Percentiles rank a stretch among this genome's conserved stretches.
phyloP scores from a whole-genome alignment of 2,797 vertebrate species.

The Typhlichthys eigenmanni region DNA sequence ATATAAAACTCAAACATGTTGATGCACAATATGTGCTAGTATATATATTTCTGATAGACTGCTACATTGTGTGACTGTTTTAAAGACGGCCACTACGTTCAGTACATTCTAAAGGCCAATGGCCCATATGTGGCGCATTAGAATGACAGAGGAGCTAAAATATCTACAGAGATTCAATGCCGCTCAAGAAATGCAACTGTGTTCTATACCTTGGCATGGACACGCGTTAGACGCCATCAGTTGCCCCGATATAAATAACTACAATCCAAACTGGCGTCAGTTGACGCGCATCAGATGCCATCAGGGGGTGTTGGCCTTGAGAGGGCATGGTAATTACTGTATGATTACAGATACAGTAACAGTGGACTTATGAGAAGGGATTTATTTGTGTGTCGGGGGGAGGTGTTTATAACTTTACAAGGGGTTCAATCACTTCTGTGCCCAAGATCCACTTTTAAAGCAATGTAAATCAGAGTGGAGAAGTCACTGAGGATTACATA shows the following conservation, averaged over 20 bases:
- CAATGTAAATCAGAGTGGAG: slow-evolving; percentile 42
- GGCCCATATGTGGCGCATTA: too few species aligned
- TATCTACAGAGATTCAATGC: too few species aligned
- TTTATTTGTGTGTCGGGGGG: not conserved
- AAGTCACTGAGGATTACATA: slow-evolving; percentile 55
- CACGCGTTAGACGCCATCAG: too few species aligned
- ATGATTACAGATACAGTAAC: slow-evolving; percentile 53
- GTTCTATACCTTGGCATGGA: too few species aligned
- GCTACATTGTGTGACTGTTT: slow-evolving; percentile 26
- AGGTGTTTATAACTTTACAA: slow-evolving; percentile 39
- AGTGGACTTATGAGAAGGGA: slow-evolving; percentile 29
- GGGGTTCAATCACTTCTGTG: slow-evolving; percentile 27
- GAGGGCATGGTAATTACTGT: slow-evolving; percentile 53
- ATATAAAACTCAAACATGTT: not conserved
- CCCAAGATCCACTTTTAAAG: slow-evolving; percentile 41
- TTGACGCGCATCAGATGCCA: too few species aligned
- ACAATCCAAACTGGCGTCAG: too few species aligned
- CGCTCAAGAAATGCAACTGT: too few species aligned
- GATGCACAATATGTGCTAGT: slow-evolving; percentile 29
- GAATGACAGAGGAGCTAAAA: too few species aligned
- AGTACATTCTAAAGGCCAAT: slow-evolving; percentile 24
- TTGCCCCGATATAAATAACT: too few species aligned
- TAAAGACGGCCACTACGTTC: slow-evolving; percentile 45
- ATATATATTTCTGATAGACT: slow-evolving; percentile 41
- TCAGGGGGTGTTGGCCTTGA: not conserved